phyloP scores from a whole-genome alignment of 2,113 vertebrate genomes.

The Calidris pugnax region DNA sequence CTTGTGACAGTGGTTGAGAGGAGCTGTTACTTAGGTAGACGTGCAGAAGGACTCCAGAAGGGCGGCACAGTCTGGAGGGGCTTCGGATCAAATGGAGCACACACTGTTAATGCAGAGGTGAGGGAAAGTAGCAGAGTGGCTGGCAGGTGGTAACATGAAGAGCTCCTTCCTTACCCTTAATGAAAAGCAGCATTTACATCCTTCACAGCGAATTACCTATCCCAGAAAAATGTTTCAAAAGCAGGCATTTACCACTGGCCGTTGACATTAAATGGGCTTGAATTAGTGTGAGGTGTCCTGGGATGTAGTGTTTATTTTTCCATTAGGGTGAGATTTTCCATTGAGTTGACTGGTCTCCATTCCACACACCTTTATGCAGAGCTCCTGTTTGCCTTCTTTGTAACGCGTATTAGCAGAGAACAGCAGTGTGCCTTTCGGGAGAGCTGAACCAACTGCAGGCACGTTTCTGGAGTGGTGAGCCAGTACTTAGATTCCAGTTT shows the following conservation, averaged over 20 bases:
- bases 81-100: background rate
- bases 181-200: background rate
- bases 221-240: background rate
- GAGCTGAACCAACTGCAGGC: background rate
- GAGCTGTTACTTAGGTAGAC: background rate
- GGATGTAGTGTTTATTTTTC: background rate
- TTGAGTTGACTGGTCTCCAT: background rate
- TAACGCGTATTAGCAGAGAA: background rate
- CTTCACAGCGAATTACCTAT: background rate
- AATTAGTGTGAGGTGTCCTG: background rate
- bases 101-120: background rate
- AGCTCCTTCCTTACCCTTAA: background rate
- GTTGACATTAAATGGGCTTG: background rate
- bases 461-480: accelerated
- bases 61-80: background rate
- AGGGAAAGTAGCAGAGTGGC: background rate
- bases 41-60: background rate
- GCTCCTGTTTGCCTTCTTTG: background rate
- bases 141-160: background rate
- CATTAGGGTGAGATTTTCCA: background rate
- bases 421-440: accelerated
- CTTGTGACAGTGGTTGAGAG: background rate
- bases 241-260: background rate
- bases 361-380: background rate
- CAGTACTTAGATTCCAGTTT: background rate